Evolutionary conservation across 2,888 invertebrate genomes (phyloP), one percentile per base, ranked within the genome.

Genomic region (Suillia variegata): DNA sequence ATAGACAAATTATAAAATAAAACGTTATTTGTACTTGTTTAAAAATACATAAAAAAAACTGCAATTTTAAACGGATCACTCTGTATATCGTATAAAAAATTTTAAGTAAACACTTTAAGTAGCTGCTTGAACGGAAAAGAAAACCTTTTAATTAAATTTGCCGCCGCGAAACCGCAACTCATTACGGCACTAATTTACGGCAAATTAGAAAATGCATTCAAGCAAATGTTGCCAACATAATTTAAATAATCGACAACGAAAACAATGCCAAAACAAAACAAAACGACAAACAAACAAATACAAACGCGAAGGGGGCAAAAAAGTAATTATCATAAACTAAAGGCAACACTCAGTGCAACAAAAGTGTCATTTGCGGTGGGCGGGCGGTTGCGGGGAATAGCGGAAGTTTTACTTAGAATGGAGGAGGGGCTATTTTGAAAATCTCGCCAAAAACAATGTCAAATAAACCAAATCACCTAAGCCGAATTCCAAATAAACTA

Each of bases 271-370:
- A 2, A n/a, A n/a, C n/a, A n/a, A n/a, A 22, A 15, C n/a, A 49
- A 24, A 2, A 50, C 24, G 24, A 26, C 17, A 21, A 47, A 31
- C 57, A 45, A 31, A 31, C 31, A 6, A 31, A 31, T 8, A n/a
- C n/a, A n/a, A 38, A n/a, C 6, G 15, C 8, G 38, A n/a, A n/a
- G 12, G 38, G 71, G 69, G 65, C 68, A 4, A 70, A n/a, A 67
- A 67, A 65, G 65, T 71, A 71, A 70, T 71, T 71, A 71, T 61
- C 66, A 64, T 67, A 67, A 70, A 67, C 65, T 54, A 62, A 24
- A 18, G 38, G 49, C 20, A 18, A 4, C 2, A 2, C n/a, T n/a
- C n/a, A n/a, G n/a, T n/a, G n/a, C n/a, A n/a, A n/a, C n/a, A n/a
- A n/a, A n/a, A n/a, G n/a, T n/a, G n/a, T n/a, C n/a, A n/a, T n/a